phyloP scores from a whole-genome alignment of 30 jellyfish, hydroid and myxozoan genomes.

The Cassiopea andromeda region DNA sequence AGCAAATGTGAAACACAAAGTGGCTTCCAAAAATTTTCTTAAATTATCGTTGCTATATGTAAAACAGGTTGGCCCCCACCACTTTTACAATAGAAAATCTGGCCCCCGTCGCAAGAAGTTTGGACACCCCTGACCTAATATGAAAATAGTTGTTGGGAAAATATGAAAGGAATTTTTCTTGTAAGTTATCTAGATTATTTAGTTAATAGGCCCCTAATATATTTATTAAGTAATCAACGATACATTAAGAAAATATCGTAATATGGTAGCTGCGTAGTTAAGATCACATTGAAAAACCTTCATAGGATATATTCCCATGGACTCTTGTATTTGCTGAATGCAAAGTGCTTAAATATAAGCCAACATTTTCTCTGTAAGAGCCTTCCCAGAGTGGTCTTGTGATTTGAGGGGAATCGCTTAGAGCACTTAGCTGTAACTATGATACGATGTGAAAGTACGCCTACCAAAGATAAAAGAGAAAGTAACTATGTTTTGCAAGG shows the following conservation, averaged over 20 bases:
- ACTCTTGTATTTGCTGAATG: not conserved
- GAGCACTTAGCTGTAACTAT: not conserved
- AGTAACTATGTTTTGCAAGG: not conserved
- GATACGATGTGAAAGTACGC: too few species aligned
- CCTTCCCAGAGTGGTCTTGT: not conserved
- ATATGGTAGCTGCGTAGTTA: not conserved
- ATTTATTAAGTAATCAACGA: not conserved
- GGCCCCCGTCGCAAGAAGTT: too few species aligned
- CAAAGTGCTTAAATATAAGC: not conserved
- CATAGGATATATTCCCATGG: not conserved
- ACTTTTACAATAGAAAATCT: too few species aligned
- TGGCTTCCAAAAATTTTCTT: too few species aligned
- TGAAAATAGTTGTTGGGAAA: too few species aligned
- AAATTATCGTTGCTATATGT: too few species aligned
- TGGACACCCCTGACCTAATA: too few species aligned
- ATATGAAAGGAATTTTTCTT: not conserved
- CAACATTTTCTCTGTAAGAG: not conserved
- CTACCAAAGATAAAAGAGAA: too few species aligned
- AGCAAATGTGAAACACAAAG: too few species aligned
- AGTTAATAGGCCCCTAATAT: not conserved
- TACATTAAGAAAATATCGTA: not conserved
- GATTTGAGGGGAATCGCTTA: not conserved
- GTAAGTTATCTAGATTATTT: not conserved
- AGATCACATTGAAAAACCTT: not conserved
- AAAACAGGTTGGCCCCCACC: too few species aligned